phyloP scores from a whole-genome alignment of 1,140 invertebrate species.

The Platorchestia sp. region DNA sequence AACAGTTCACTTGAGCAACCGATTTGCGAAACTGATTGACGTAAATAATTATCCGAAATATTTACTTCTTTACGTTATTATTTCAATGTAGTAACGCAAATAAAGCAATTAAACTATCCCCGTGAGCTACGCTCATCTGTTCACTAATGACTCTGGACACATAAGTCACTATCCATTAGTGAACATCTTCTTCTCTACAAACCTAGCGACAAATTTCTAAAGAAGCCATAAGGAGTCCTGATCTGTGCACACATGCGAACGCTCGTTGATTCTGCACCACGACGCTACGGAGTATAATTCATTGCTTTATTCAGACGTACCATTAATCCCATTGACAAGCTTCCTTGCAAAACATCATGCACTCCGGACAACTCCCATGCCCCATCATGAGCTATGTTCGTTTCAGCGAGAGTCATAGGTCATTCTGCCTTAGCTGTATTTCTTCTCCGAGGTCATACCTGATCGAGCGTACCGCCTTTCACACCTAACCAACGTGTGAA shows the following conservation, averaged over 20 bases:
- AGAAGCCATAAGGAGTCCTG: neutral
- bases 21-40: too few species aligned
- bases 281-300: neutral
- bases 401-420: slow-evolving; percentile 12
- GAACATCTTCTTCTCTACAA: neutral
- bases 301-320: slow-evolving; percentile 33
- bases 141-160: too few species aligned
- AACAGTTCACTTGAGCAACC: too few species aligned
- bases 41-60: too few species aligned
- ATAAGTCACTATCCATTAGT: too few species aligned
- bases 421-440: neutral
- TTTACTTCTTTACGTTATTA: too few species aligned
- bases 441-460: neutral
- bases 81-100: too few species aligned
- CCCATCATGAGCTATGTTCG: neutral
- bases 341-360: neutral
- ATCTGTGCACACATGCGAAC: neutral
- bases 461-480: neutral
- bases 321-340: slow-evolving; percentile 26
- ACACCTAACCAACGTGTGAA: neutral
- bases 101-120: too few species aligned
- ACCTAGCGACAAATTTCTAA: neutral
- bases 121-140: too few species aligned
- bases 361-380: neutral
- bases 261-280: neutral